Evolutionary conservation across 2,797 vertebrate species (phyloP), one percentile per base, ranked within the genome.

Genomic region (Alcedo quadribrachys): DNA sequence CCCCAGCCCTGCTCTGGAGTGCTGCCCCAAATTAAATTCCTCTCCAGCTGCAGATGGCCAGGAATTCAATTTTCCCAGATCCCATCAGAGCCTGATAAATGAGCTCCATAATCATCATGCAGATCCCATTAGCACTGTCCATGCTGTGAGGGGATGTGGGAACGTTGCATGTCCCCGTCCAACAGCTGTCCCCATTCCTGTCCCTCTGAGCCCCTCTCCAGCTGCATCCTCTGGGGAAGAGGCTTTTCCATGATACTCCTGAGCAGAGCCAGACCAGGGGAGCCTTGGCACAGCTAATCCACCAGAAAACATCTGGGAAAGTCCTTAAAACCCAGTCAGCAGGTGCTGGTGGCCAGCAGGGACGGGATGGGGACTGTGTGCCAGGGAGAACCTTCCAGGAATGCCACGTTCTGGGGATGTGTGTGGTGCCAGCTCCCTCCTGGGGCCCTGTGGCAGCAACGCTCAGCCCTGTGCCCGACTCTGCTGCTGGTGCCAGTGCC

Each of bases 61-160:
- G 86, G 68, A 95, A 95, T 95, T 95, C 25, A 88, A 95, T 95
- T 95, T 94, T 74, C 86, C 83, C 83, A 37, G 85, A 79, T 89
- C 89, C 92, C 76, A 82, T 68, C 91, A 77, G 83, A 43, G 69
- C 32, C 61, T 88, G 83, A 77, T 58, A 53, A 85, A 95, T 32
- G 77, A 93, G 53, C 25, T 83, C 61, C 80, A 80, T 87, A 69
- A 77, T 79, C 71, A 75, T 60, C 21, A 8, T 5, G 16, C 85
- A 76, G 76, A 94, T 89, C 89, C 76, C 85, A 76, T 89, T 85
- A 89, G 63, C 0, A 3, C 67, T 32, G 42, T 40, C 69, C 5
- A 0, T 1, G 5, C 54, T 3, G 15, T 48, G 60, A 48, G 51
- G 53, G 33, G 57, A 60, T 51, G 55, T 7, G 12, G 42, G 76